These are phyloP conservation scores for Galaxea fascicularis DNA, from an alignment of 92 coral and sea anemone genomes.

Conservation along the genomic window DNA sequence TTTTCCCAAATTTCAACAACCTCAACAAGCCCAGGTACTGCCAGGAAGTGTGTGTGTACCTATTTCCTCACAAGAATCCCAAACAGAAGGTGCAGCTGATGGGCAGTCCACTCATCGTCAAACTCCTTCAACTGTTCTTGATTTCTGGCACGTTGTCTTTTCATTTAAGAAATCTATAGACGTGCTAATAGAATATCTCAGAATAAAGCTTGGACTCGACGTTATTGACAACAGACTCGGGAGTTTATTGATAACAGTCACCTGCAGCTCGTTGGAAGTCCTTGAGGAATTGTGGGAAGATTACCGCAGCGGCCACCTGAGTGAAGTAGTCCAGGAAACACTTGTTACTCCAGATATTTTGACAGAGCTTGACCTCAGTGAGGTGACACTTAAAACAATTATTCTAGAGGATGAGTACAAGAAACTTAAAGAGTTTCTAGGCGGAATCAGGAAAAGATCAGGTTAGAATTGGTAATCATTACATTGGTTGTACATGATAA, in stretches of 20 bases:
- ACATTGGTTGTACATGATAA: too few species aligned
- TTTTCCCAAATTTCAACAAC: background rate
- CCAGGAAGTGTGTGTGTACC: too few species aligned
- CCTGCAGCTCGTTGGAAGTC: conserved; percentile 3
- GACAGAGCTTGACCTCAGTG: background rate
- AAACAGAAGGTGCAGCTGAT: too few species aligned
- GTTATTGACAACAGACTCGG: background rate
- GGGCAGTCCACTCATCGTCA: background rate
- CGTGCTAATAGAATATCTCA: background rate
- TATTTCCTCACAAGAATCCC: too few species aligned
- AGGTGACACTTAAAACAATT: background rate
- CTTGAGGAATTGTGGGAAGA: conserved; percentile 33
- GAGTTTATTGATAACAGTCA: conserved; percentile 11
- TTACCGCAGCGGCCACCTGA: conserved; percentile 14
- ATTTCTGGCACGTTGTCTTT: background rate
- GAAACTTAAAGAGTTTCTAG: background rate
- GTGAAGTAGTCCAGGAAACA: background rate
- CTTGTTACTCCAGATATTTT: conserved; percentile 9
- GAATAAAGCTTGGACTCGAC: background rate
- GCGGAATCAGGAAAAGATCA: background rate
- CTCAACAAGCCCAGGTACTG: background rate
- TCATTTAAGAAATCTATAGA: background rate
- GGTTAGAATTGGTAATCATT: conserved; percentile 11
- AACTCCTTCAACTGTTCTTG: background rate
- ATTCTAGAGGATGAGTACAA: background rate